Evolutionary conservation across 2,113 vertebrate genomes (phyloP).

Genomic region (Trachemys scripta): DNA sequence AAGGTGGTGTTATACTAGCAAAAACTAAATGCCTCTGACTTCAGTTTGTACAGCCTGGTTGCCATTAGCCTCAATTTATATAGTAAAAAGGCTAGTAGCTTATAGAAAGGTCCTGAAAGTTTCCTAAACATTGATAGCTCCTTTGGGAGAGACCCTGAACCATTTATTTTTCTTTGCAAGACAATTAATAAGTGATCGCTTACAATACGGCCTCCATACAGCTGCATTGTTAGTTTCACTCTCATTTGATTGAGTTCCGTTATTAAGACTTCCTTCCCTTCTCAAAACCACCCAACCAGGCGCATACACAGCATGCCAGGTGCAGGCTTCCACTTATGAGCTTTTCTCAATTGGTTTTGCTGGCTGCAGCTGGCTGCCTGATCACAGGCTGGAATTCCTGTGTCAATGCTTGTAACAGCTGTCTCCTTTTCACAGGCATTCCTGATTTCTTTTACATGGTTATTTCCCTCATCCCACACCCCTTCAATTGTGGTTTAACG

Average conservation of each 20-base stretch:
- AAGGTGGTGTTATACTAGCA: background rate
- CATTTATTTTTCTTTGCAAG: background rate
- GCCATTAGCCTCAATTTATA: background rate
- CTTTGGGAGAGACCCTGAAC: fast-evolving
- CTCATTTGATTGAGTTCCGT: background rate
- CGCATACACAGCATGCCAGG: fast-evolving
- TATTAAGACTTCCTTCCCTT: background rate
- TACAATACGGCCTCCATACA: background rate
- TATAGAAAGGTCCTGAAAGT: background rate
- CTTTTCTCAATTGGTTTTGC: background rate
- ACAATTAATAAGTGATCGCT: fast-evolving
- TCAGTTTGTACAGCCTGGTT: background rate
- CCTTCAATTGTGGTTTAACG: background rate
- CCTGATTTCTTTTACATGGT: constrained; percentile 28
- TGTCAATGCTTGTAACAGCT: constrained; percentile 33
- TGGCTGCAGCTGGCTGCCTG: background rate
- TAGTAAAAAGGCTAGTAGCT: background rate
- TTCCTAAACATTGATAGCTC: background rate
- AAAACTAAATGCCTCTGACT: background rate
- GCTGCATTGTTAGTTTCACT: constrained; percentile 26
- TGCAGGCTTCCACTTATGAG: background rate
- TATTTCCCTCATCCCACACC: background rate
- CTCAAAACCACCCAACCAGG: background rate
- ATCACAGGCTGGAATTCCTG: constrained; percentile 51
- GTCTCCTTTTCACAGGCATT: background rate